Conservation (phyloP, 2,113 vertebrate genomes). For the Penelope pileata region DNA sequence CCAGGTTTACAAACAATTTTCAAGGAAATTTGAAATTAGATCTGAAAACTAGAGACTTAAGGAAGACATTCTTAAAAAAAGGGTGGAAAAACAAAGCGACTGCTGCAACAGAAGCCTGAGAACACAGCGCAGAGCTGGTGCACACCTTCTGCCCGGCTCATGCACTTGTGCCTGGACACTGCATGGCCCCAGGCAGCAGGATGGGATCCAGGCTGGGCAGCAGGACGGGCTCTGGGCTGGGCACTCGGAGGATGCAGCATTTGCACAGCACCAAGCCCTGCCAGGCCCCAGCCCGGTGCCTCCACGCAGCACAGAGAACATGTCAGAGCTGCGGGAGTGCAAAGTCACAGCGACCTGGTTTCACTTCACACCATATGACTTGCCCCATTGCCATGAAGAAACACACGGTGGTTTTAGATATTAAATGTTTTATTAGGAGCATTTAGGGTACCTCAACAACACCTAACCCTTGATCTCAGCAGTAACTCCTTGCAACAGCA, state of each 20-base stretch:
- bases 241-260: not conserved
- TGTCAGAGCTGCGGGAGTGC: rapidly evolving
- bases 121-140: not conserved
- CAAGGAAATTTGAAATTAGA: not conserved
- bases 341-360: not conserved
- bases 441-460: not conserved
- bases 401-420: not conserved
- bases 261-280: not conserved
- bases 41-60: not conserved
- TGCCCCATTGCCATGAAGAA: not conserved
- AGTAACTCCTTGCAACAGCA: not conserved
- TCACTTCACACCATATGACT: not conserved
- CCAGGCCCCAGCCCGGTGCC: not conserved
- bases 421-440: not conserved
- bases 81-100: not conserved
- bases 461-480: not conserved
- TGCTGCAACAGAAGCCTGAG: not conserved
- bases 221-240: no score
- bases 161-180: not conserved
- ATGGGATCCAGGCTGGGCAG: no score
- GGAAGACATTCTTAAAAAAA: not conserved
- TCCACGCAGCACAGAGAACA: not conserved
- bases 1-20: not conserved
- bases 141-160: not conserved
- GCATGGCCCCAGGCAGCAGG: no score